Evolutionary conservation across 1,140 invertebrate genomes (phyloP).

Genomic region (Drosophila ficusphila): DNA sequence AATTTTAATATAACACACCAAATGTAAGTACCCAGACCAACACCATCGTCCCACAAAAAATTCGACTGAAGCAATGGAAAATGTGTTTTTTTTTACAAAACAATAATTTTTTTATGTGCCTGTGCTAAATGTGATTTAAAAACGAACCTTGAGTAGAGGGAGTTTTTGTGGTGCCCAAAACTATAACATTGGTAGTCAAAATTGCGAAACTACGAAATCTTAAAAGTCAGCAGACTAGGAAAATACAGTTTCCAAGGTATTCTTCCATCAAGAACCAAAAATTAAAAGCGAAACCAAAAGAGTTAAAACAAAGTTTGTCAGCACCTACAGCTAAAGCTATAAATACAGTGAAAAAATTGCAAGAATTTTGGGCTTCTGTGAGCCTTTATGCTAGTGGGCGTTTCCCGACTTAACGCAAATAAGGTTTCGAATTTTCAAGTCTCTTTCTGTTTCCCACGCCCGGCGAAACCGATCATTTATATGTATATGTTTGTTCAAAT

Average conservation of each 20-base stretch:
- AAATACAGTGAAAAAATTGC: not conserved
- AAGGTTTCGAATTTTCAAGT: slow-evolving; percentile 39
- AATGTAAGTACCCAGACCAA: slow-evolving; percentile 74
- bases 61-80: slow-evolving; percentile 1
- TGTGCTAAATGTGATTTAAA: slow-evolving; percentile 30
- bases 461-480: not conserved
- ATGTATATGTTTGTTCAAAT: not conserved
- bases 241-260: not conserved
- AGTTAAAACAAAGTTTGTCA: too few species aligned
- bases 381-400: slow-evolving; percentile 22
- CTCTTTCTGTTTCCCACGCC: slow-evolving; percentile 77
- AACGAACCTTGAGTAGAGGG: not conserved
- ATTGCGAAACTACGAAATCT: slow-evolving; percentile 6
- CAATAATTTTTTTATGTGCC: slow-evolving; percentile 38
- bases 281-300: too few species aligned
- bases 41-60: not conserved
- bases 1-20: slow-evolving; percentile 79
- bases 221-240: slow-evolving; percentile 3
- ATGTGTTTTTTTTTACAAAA: slow-evolving; percentile 26
- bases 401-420: slow-evolving; percentile 37
- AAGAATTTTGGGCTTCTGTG: not conserved
- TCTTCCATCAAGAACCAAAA: not conserved
- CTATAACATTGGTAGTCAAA: not conserved
- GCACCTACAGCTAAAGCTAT: too few species aligned
- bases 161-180: slow-evolving; percentile 15